phyloP scores from a whole-genome alignment of 2,113 vertebrate genomes.

The Numida meleagris region DNA sequence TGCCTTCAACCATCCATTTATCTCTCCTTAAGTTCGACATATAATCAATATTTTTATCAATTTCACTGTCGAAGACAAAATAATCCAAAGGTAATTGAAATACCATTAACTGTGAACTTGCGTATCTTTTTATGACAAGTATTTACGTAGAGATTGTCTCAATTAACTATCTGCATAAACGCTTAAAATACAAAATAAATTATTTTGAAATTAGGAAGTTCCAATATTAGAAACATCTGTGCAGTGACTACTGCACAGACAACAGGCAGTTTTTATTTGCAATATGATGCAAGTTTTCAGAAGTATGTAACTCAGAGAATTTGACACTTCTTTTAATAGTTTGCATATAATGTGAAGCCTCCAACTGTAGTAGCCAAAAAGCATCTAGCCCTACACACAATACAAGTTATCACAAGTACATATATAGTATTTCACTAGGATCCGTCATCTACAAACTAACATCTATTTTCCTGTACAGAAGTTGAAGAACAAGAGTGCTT shows the following conservation, averaged over 20 bases:
- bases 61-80: constrained; percentile 88
- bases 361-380: not conserved
- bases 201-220: not conserved
- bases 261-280: not conserved
- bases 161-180: not conserved
- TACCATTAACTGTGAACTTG: not conserved
- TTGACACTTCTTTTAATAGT: not conserved
- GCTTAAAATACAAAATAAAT: not conserved
- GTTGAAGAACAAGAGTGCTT: not conserved
- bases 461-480: not conserved
- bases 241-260: not conserved
- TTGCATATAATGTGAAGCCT: not conserved
- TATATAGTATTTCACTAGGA: not conserved
- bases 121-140: not conserved
- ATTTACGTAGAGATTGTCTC: not conserved
- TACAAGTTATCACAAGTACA: not conserved
- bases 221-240: rapidly evolving
- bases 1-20: constrained; percentile 94
- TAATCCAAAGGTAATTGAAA: constrained; percentile 21
- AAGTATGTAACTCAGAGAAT: not conserved
- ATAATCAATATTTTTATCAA: constrained; percentile 96
- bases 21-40: constrained; percentile 97
- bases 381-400: not conserved
- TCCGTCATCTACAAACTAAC: not conserved
- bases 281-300: not conserved